These are phyloP conservation scores for Rousettus madagascariensis DNA, from an alignment of 2,797 vertebrate species.

Conservation along the genomic window DNA sequence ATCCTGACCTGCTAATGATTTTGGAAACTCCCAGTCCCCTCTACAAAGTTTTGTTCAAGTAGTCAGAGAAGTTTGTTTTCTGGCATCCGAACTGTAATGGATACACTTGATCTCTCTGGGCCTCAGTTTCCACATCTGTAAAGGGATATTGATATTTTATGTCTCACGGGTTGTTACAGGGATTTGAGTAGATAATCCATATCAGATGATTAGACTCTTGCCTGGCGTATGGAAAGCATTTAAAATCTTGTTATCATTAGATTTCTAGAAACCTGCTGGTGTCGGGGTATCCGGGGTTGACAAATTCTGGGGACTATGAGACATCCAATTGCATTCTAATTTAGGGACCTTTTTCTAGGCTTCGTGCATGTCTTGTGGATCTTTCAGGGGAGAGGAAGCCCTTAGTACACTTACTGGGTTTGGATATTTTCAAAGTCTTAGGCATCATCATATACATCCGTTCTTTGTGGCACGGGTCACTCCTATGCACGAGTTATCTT, in stretches of 20 bases:
- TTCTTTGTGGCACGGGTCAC: neutral
- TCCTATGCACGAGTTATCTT: neutral
- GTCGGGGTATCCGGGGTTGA: neutral
- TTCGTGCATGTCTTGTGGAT: neutral
- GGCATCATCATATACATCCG: neutral
- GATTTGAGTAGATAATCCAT: neutral
- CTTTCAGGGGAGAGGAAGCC: neutral
- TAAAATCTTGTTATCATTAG: neutral
- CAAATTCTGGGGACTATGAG: neutral
- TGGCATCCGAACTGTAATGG: neutral
- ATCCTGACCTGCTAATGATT: neutral
- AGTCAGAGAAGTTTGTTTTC: neutral
- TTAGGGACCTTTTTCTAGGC: neutral
- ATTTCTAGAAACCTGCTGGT: neutral
- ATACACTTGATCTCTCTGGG: neutral
- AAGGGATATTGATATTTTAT: neutral
- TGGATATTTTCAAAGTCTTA: neutral
- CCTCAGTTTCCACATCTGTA: slow-evolving; percentile 6
- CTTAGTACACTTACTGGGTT: neutral
- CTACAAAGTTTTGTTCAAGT: neutral
- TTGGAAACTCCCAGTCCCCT: neutral
- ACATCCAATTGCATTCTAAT: neutral
- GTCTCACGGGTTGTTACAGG: neutral
- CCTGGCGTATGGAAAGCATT: neutral
- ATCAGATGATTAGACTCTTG: neutral